phyloP scores from a whole-genome alignment of 2,888 invertebrate species.

The Chalcis sispes region DNA sequence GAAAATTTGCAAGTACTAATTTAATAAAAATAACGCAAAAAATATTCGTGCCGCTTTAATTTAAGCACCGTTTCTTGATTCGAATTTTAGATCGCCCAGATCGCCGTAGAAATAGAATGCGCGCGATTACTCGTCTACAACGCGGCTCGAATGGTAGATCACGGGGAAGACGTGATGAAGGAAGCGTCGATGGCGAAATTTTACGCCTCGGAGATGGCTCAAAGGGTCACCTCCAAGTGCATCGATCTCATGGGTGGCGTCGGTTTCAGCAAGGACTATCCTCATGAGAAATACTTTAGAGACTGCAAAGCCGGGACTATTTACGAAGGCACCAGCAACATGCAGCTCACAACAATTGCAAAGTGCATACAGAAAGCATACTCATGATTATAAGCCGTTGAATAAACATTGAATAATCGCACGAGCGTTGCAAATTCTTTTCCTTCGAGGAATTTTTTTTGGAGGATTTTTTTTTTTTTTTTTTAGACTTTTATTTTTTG shows the following conservation, averaged over 20 bases:
- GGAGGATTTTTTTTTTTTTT: no score
- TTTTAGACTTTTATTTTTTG: no score
- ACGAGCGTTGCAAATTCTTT: no score
- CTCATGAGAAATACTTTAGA: slow-evolving; percentile 96
- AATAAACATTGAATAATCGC: no score
- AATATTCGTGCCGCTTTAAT: background rate
- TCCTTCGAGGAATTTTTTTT: no score
- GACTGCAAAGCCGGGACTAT: slow-evolving; percentile 98
- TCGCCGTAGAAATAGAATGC: slow-evolving; percentile 92
- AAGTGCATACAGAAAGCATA: slow-evolving; percentile 89
- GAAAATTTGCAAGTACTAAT: background rate
- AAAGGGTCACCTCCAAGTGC: slow-evolving; percentile 92
- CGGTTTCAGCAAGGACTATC: slow-evolving; percentile 96
- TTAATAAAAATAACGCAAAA: background rate
- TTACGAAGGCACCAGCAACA: slow-evolving; percentile 98
- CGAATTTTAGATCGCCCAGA: slow-evolving; percentile 70
- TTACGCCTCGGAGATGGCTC: slow-evolving; percentile 85
- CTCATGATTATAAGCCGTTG: no score
- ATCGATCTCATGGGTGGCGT: slow-evolving; percentile 99
- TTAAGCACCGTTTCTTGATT: background rate
- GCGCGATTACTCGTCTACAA: slow-evolving; percentile 95
- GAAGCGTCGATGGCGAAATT: slow-evolving; percentile 97
- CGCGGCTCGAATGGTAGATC: slow-evolving; percentile 93
- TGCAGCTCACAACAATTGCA: slow-evolving; percentile 97
- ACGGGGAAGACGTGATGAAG: slow-evolving; percentile 89